Percentiles rank a stretch among this genome's conserved stretches.
phyloP scores from a whole-genome alignment of 2,113 vertebrate species.

The Pteropus alecto region DNA sequence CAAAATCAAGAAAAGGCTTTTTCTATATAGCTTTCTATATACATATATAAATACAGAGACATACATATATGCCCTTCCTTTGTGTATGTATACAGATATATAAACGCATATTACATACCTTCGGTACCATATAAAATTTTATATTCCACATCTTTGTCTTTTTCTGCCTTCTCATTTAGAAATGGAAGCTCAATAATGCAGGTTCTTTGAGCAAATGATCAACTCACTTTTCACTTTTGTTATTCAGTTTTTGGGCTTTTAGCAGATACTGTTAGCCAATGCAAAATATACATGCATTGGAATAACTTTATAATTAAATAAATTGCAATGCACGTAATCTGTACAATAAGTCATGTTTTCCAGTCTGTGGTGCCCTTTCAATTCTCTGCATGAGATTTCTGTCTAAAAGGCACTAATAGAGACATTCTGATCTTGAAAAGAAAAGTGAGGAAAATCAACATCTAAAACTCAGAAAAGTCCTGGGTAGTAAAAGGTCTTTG shows the following conservation, averaged over 20 bases:
- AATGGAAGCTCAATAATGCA: not conserved
- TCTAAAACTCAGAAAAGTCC: conserved; percentile 84
- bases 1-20: not conserved
- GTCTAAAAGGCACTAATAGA: conserved; percentile 82
- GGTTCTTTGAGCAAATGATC: conserved; percentile 46
- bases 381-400: conserved; percentile 78
- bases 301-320: conserved; percentile 82
- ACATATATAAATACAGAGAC: not conserved
- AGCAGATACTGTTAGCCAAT: conserved; percentile 58
- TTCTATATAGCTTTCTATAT: not conserved
- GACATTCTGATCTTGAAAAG: conserved; percentile 82
- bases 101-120: not conserved
- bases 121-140: not conserved
- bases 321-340: conserved; percentile 74
- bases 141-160: not conserved
- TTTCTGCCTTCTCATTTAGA: not conserved
- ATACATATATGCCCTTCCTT: not conserved
- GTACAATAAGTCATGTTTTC: conserved; percentile 78
- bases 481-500: conserved; percentile 85
- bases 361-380: conserved; percentile 77
- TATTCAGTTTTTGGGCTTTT: conserved; percentile 27
- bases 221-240: conserved; percentile 5
- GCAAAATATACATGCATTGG: conserved; percentile 61
- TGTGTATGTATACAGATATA: not conserved
- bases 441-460: conserved; percentile 83